Evolutionary conservation across 2,113 vertebrate genomes (phyloP).

Genomic region (Drymodes brunneopygia): DNA sequence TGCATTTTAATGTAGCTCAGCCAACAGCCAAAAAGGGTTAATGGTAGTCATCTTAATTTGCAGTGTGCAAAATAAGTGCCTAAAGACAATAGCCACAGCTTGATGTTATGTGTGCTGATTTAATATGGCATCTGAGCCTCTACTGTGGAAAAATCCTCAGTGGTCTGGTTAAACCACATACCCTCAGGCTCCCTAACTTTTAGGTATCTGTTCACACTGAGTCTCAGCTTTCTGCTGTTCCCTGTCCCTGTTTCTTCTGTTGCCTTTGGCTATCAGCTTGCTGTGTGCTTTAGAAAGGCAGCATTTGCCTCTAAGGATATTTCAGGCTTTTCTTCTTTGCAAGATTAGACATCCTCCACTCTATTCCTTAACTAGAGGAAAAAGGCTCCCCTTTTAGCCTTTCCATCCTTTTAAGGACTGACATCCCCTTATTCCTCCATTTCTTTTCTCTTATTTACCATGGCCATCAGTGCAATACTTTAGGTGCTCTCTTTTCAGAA

Average conservation of each 20-base stretch:
- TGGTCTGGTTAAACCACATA: conserved; percentile 40
- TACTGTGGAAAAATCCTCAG: neutral
- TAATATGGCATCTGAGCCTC: neutral
- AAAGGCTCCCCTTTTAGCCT: neutral
- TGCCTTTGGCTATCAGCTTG: conserved; percentile 24
- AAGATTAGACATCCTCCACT: neutral
- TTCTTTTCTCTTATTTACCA: neutral
- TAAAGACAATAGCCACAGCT: neutral
- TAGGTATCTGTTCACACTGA: neutral
- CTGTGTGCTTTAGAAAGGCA: neutral
- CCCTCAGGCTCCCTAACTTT: conserved; percentile 8
- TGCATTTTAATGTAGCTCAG: neutral
- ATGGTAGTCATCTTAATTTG: neutral
- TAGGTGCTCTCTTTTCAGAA: neutral
- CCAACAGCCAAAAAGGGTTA: neutral
- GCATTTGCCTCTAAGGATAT: neutral
- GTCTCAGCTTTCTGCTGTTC: neutral
- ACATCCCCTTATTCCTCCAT: neutral
- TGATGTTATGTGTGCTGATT: neutral
- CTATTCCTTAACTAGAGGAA: neutral
- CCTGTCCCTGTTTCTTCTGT: neutral
- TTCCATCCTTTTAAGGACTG: neutral
- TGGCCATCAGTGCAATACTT: neutral
- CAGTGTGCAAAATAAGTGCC: neutral
- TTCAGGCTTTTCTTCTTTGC: conserved; percentile 15